Conservation (phyloP, 2,797 vertebrate species). For the Argyrosomus regius region DNA sequence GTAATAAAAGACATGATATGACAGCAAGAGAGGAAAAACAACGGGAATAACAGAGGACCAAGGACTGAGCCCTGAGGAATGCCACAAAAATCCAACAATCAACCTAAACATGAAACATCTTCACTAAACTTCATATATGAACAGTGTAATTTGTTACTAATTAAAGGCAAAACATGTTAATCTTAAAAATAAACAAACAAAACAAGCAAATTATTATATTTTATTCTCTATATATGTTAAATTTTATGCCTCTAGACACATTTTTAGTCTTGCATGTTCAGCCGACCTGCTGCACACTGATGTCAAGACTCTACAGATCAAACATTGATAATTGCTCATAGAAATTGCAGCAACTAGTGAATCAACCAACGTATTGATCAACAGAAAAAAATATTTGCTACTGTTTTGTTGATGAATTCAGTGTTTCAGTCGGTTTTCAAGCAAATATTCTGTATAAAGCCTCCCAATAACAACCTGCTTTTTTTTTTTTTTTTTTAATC, state of each 20-base stretch:
- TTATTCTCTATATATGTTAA: background rate
- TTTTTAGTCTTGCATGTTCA: background rate
- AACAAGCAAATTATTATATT: too few species aligned
- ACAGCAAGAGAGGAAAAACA: background rate
- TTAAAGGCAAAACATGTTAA: background rate
- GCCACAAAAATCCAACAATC: background rate
- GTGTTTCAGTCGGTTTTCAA: background rate
- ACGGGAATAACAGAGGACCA: background rate
- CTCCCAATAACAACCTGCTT: background rate
- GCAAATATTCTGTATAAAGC: background rate
- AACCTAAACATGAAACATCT: background rate
- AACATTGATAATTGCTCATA: too few species aligned
- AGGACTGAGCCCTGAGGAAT: slow-evolving; percentile 22
- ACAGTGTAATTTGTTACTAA: background rate
- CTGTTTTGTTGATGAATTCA: background rate
- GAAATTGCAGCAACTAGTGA: background rate
- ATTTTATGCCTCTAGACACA: background rate
- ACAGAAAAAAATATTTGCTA: background rate
- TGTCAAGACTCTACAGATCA: background rate
- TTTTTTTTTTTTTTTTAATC: background rate
- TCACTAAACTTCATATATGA: background rate
- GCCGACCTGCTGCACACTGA: background rate
- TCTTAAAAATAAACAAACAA: background rate
- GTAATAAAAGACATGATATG: background rate
- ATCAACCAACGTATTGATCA: background rate